Percentiles rank a stretch among this genome's conserved stretches.
phyloP scores from a whole-genome alignment of 2,113 vertebrate genomes.

The Trinectes maculatus region DNA sequence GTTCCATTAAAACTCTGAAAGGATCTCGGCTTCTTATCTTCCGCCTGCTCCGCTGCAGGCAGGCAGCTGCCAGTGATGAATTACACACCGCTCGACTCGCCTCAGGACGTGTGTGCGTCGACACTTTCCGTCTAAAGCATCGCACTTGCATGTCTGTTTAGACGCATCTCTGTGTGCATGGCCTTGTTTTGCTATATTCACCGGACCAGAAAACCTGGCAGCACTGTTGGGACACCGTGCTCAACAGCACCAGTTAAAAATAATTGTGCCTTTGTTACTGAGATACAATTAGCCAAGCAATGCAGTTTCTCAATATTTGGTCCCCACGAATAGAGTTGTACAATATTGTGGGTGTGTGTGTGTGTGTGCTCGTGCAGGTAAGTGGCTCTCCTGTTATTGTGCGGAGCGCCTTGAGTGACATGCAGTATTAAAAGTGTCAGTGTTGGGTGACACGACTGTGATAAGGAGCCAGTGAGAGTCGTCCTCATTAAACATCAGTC shows the following conservation, averaged over 20 bases:
- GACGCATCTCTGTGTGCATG: neutral
- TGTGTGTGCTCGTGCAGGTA: slow-evolving; percentile 45
- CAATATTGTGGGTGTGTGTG: slow-evolving; percentile 3
- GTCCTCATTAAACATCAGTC: slow-evolving; percentile 76
- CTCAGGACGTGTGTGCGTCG: slow-evolving; percentile 13
- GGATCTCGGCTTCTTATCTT: slow-evolving; percentile 54
- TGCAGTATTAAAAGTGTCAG: slow-evolving; percentile 71
- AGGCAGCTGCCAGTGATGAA: slow-evolving; percentile 7
- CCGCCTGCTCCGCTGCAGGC: slow-evolving; percentile 17
- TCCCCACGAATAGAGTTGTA: neutral
- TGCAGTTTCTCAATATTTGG: too few species aligned
- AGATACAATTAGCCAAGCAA: too few species aligned
- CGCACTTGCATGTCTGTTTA: slow-evolving; percentile 1
- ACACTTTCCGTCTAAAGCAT: neutral
- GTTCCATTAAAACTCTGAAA: slow-evolving; percentile 66
- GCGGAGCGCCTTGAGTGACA: slow-evolving; percentile 57
- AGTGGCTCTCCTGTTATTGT: slow-evolving; percentile 56
- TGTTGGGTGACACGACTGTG: slow-evolving; percentile 57
- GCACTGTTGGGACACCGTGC: too few species aligned
- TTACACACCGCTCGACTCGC: slow-evolving; percentile 17
- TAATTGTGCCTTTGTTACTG: too few species aligned
- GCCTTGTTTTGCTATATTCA: neutral
- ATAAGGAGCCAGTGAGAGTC: slow-evolving; percentile 70
- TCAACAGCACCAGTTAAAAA: too few species aligned
- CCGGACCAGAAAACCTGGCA: too few species aligned